These are phyloP conservation scores for Anguilla japonica DNA, from an alignment of 2,113 vertebrate genomes.

Conservation along the genomic window DNA sequence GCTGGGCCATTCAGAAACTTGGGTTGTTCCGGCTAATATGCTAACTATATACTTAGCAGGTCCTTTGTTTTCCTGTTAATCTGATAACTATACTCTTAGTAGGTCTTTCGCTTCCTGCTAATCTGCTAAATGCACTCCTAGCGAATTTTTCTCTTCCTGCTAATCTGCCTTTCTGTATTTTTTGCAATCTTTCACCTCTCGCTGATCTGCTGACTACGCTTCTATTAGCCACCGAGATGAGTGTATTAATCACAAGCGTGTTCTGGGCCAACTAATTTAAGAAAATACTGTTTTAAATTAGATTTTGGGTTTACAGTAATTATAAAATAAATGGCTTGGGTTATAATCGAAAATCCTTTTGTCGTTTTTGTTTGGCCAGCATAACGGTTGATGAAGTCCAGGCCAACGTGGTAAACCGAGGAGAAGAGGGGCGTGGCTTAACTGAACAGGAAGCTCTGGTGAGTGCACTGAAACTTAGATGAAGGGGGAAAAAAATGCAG, in stretches of 20 bases:
- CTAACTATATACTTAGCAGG: not conserved
- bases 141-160: too few species aligned
- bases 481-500: too few species aligned
- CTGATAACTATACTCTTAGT: not conserved
- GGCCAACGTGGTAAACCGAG: conserved; percentile 48
- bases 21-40: too few species aligned
- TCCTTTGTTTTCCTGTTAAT: not conserved
- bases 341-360: not conserved
- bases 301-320: not conserved
- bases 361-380: conserved; percentile 29
- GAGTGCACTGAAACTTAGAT: conserved; percentile 27
- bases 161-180: too few species aligned
- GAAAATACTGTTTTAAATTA: not conserved
- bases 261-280: not conserved
- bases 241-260: not conserved
- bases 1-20: too few species aligned
- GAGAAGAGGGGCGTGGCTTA: conserved; percentile 45
- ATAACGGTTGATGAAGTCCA: conserved; percentile 61
- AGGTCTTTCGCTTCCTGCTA: not conserved
- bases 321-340: not conserved
- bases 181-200: too few species aligned
- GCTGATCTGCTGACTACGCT: too few species aligned
- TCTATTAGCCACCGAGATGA: too few species aligned
- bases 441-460: conserved; percentile 59
- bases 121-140: not conserved